phyloP scores from a whole-genome alignment of 30 jellyfish, hydroid and myxozoan species.

The Aurelia aurita complex sp. Pacific region DNA sequence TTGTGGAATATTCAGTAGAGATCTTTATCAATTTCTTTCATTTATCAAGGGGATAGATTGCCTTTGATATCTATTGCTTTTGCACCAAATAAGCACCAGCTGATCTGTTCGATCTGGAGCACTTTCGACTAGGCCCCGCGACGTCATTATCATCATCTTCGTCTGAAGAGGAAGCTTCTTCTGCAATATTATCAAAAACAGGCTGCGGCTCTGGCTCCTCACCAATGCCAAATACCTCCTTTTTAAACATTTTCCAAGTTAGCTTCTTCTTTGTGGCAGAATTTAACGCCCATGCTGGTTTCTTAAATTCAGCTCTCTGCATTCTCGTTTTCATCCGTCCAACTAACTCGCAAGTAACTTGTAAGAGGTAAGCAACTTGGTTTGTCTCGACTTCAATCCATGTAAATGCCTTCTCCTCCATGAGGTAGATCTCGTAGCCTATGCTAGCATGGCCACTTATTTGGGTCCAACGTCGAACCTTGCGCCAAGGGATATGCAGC shows the following conservation, averaged over 20 bases:
- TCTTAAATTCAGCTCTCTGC: conserved; percentile 55
- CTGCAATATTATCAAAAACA: conserved; percentile 48
- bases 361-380: conserved; percentile 84
- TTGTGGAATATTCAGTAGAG: too few species aligned
- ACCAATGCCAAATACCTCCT: conserved; percentile 76
- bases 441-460: conserved; percentile 52
- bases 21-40: too few species aligned
- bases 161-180: conserved; percentile 16
- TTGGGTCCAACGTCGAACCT: conserved; percentile 92
- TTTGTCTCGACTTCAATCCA: conserved; percentile 83
- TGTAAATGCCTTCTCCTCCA: conserved; percentile 80
- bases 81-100: too few species aligned
- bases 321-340: conserved; percentile 51
- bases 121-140: too few species aligned
- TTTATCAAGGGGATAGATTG: too few species aligned
- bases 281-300: conserved; percentile 65
- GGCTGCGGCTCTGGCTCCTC: conserved; percentile 47
- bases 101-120: too few species aligned
- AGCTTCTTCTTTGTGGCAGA: conserved; percentile 40
- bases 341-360: conserved; percentile 78
- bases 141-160: conserved; percentile 33
- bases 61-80: too few species aligned
- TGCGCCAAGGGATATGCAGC: conserved; percentile 95
- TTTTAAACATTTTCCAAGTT: conserved; percentile 76
- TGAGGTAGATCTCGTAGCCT: conserved; percentile 71